phyloP scores from a whole-genome alignment of 1,140 invertebrate genomes.

The Theocolax elegans region DNA sequence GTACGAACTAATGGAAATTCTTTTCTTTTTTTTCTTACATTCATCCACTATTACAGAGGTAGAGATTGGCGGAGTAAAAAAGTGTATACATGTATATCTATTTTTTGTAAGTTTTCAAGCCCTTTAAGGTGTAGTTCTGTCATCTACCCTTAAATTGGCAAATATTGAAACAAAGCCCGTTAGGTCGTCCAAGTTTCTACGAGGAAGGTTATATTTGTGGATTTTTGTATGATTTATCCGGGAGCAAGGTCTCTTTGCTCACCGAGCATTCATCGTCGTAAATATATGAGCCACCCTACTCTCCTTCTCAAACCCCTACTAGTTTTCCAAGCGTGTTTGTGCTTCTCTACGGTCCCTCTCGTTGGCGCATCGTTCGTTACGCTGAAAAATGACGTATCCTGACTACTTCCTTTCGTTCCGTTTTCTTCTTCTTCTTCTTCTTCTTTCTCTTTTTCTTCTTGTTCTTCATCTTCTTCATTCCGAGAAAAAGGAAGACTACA shows the following conservation, averaged over 20 bases:
- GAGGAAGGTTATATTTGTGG: constrained; percentile 34
- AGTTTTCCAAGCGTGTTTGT: background rate
- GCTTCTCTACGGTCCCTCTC: background rate
- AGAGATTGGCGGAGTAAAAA: background rate
- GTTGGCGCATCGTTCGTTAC: constrained; percentile 48
- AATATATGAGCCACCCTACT: constrained; percentile 38
- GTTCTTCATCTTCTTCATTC: background rate
- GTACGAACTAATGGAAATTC: constrained; percentile 23
- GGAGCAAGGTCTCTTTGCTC: constrained; percentile 26
- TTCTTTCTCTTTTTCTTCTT: too few relatives aligned
- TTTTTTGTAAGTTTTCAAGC: too few relatives aligned
- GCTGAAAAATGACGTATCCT: constrained; percentile 57
- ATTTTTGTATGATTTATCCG: constrained; percentile 42
- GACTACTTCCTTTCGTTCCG: too few relatives aligned
- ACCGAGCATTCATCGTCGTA: constrained; percentile 38
- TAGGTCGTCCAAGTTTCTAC: constrained; percentile 19
- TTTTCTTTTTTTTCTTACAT: constrained; percentile 3
- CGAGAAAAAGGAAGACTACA: background rate
- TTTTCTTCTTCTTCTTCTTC: too few relatives aligned
- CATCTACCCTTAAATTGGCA: constrained; percentile 25
- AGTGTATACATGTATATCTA: too few relatives aligned
- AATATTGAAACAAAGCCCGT: constrained; percentile 42
- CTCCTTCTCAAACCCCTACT: background rate
- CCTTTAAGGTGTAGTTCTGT: too few relatives aligned
- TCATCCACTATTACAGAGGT: background rate